These are phyloP conservation scores for Ornithoptera alexandrae DNA, from an alignment of 2,888 invertebrate genomes.

Conservation along the genomic window DNA sequence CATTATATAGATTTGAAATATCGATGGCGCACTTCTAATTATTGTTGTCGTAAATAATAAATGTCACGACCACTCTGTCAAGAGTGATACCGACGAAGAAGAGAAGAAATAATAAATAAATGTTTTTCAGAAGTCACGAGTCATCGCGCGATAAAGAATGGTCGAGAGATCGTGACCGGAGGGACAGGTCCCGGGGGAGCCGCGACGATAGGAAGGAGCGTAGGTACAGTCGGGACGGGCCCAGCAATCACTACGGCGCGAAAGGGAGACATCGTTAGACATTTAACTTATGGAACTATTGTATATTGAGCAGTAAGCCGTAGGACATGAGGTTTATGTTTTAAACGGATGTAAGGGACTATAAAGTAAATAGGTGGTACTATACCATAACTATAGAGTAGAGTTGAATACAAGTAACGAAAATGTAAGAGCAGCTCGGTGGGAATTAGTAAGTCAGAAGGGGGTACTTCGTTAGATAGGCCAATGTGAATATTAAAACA, in stretches of 20 bases:
- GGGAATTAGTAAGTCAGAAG: not conserved
- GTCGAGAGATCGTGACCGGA: slow-evolving; percentile 63
- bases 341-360: not conserved
- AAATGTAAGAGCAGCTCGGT: not conserved
- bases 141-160: slow-evolving; percentile 60
- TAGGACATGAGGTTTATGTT: no score
- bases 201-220: slow-evolving; percentile 64
- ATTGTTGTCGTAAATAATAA: not conserved
- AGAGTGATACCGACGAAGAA: no score
- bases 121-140: slow-evolving; percentile 44
- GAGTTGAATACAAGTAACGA: not conserved
- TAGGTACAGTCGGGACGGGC: slow-evolving; percentile 66
- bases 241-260: slow-evolving; percentile 54
- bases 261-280: slow-evolving; percentile 64
- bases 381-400: not conserved
- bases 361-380: not conserved
- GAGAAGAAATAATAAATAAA: no score
- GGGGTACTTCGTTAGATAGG: not conserved
- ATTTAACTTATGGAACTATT: slow-evolving; percentile 1
- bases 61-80: no score
- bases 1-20: no score
- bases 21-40: not conserved
- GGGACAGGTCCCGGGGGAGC: slow-evolving; percentile 56
- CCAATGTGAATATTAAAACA: not conserved
- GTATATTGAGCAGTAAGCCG: slow-evolving; percentile 7